Evolutionary conservation across 2,113 vertebrate genomes (phyloP), one percentile per base, ranked within the genome.

Genomic region (Sorex fumeus): DNA sequence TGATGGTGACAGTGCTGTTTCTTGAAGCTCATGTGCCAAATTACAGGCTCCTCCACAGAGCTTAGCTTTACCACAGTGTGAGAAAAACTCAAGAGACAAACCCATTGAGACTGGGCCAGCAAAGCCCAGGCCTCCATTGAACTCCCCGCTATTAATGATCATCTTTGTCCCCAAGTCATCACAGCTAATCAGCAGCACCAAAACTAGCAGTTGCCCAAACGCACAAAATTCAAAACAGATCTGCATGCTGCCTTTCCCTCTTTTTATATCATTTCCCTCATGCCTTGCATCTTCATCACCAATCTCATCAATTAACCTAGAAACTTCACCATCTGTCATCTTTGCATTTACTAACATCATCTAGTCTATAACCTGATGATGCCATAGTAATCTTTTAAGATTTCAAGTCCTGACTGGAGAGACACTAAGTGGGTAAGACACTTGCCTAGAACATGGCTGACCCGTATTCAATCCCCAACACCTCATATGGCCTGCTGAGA

Each of bases 91-190:
- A 16, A 16, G 11, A 19, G 3, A 69, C 15, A 70, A 77, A 64
- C 9, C 0, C 69, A 30, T 69, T 53, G 0, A 81, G 23, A 10
- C 2, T 84, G 6, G 67, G 25, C 53, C 45, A 64, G 45, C 23
- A 66, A 91, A 85, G 19, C 6, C 11, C 36, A 86, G 80, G 15
- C 21, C 3, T 85, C 66, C 34, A 32, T 8, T 43, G 47, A 71
- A 84, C 10, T n/a, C 8, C 11, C 15, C 82, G 53, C 75, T 88
- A 77, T 90, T 88, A 79, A 92, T 62, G 53, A 85, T 66, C 70
- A 88, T 57, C 30, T 78, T 87, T 84, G 45, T 66, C 28, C 9
- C 71, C 9, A 53, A 78, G 1, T 91, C 45, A 78, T 62, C 30
- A 78, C 36, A 78, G 34, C 45, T 82, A 83, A 81, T 21, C 47